Evolutionary conservation across 1,140 invertebrate species (phyloP).

Genomic region (Bathynomus jamesi): DNA sequence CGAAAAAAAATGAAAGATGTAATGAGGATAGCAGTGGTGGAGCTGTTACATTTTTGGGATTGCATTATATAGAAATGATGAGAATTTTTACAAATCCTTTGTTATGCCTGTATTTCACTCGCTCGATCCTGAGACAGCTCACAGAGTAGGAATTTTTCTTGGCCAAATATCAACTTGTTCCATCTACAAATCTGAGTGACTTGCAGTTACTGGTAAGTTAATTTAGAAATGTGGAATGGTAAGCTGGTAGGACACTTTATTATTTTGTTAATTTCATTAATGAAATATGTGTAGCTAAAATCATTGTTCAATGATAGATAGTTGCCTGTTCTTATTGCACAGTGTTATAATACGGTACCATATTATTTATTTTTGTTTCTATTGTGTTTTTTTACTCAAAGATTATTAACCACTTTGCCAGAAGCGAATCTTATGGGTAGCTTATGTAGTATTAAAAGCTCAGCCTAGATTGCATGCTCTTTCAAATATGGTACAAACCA

Average conservation of each 20-base stretch:
- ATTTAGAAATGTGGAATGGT: too few species aligned
- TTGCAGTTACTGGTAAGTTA: slow-evolving; percentile 53
- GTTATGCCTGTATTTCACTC: slow-evolving; percentile 60
- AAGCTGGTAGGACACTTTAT: neutral
- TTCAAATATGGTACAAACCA: too few species aligned
- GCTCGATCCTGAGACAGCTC: slow-evolving; percentile 67
- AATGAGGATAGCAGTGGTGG: slow-evolving; percentile 52
- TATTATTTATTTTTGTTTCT: too few species aligned
- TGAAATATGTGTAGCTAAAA: too few species aligned
- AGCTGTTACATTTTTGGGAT: slow-evolving; percentile 53
- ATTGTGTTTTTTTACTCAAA: too few species aligned
- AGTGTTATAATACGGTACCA: too few species aligned
- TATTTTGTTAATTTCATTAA: neutral
- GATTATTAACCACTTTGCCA: too few species aligned
- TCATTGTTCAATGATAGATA: too few species aligned
- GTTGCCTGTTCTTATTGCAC: too few species aligned
- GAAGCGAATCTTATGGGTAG: too few species aligned
- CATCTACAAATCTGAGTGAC: slow-evolving; percentile 52
- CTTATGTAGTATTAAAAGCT: too few species aligned
- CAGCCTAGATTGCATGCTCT: too few species aligned
- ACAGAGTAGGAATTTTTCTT: slow-evolving; percentile 63
- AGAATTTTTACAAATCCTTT: slow-evolving; percentile 64
- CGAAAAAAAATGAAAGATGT: slow-evolving; percentile 46
- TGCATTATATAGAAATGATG: slow-evolving; percentile 60
- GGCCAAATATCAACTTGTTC: slow-evolving; percentile 65